These are phyloP conservation scores for Musca domestica DNA, from an alignment of 1,140 invertebrate species.

Conservation along the genomic window DNA sequence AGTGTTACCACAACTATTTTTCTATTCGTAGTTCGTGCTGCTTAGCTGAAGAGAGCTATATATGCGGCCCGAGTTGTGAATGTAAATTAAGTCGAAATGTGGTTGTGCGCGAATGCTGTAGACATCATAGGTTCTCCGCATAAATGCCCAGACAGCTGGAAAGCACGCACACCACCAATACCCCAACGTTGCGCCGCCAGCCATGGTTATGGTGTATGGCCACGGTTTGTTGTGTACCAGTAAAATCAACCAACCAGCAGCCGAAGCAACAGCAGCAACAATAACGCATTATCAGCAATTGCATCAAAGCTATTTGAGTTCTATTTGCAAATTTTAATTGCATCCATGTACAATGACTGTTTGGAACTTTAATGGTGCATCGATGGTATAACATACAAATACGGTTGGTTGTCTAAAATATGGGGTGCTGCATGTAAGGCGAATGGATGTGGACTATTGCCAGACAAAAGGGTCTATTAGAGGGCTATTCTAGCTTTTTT, in stretches of 20 bases:
- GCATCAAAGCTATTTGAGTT: conserved; percentile 13
- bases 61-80: background rate
- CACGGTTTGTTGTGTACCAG: background rate
- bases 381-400: too few species aligned
- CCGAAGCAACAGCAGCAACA: background rate
- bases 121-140: background rate
- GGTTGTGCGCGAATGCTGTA: background rate
- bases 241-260: background rate
- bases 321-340: conserved; percentile 16
- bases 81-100: background rate
- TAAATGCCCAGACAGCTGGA: background rate
- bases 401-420: too few species aligned
- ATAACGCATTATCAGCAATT: conserved; percentile 9
- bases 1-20: background rate
- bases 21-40: background rate
- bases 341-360: conserved; percentile 1
- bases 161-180: background rate
- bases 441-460: too few species aligned
- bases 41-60: too few species aligned
- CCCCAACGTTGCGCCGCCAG: background rate
- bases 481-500: too few species aligned
- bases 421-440: too few species aligned
- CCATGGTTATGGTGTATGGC: background rate
- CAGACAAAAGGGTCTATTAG: too few species aligned
- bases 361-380: too few species aligned